Base-by-base conservation (phyloP, 2,797 vertebrate species). In the Sitta carolinensis region DNA sequence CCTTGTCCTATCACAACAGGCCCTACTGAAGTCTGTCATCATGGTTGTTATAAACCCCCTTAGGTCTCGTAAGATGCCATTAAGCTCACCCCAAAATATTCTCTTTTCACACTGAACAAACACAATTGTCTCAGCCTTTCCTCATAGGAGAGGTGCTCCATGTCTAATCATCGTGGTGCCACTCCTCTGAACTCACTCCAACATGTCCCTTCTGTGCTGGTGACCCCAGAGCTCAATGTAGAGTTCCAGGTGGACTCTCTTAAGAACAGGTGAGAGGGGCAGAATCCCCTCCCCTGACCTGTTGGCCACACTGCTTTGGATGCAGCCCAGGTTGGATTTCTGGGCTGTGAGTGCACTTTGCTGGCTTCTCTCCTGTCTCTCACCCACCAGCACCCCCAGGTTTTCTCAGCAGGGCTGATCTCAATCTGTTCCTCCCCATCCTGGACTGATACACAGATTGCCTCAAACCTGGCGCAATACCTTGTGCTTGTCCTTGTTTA, bases 331-430 rank as follows among this genome's bases (percentile, higher is more conserved):
- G 2, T 1, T 55, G 20, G 3, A 17, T 11, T 68, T 89, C 59
- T 32, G 40, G 7, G 3, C 27, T 74, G 10, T 1, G 1, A 48
- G 16, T 1, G 3, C 27, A n/a, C 20, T 20, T 13, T 21, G 14
- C 7, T 4, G 5, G 16, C 3, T 75, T 18, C 9, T 27, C 10
- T 27, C 26, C n/a, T 25, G 27, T 16, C 76, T 34, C 43, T 52
- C 30, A 29, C 16, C 16, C 23, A 48, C 5, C 7, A 40, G 3
- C 3, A 78, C 0, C 13, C 3, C 16, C 57, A 81, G 25, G 11
- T 21, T 19, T 72, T 64, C 55, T 43, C 22, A 0, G 4, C 14
- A 73, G n/a, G 12, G 14, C 25, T 68, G 27, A 30, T 66, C 11
- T 83, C 17, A 51, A 22, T 18, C 10, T 1, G 0, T 38, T n/a